These are phyloP conservation scores for Luidia sarsii DNA, from an alignment of 53 echinoderm and acorn worm species.

Conservation along the genomic window DNA sequence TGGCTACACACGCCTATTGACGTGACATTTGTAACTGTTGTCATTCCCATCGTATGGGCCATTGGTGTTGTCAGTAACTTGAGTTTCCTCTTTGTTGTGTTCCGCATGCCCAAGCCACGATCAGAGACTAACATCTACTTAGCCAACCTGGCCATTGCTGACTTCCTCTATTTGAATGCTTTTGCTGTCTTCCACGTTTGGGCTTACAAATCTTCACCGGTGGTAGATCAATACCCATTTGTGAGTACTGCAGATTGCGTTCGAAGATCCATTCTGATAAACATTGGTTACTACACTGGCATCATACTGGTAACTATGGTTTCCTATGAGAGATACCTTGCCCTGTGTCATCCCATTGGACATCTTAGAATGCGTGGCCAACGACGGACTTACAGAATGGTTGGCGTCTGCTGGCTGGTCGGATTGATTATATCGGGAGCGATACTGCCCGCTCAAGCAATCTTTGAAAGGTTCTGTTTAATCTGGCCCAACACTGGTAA, in stretches of 20 bases:
- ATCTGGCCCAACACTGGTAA: not conserved
- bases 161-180: not conserved
- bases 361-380: slow-evolving; percentile 1
- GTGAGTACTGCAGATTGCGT: not conserved
- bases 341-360: slow-evolving; percentile 9
- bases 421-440: not conserved
- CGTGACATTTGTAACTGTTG: not conserved
- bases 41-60: not conserved
- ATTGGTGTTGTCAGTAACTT: not conserved
- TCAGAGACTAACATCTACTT: not conserved
- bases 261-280: not conserved
- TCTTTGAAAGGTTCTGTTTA: not conserved
- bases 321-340: slow-evolving; percentile 8
- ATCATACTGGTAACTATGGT: slow-evolving; percentile 9
- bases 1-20: not conserved
- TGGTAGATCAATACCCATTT: not conserved
- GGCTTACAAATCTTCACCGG: not conserved
- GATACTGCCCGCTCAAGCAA: not conserved
- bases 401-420: slow-evolving; percentile 2
- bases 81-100: not conserved
- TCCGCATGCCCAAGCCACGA: not conserved
- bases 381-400: slow-evolving; percentile 12
- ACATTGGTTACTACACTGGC: not conserved
- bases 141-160: not conserved
- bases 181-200: not conserved